Base-by-base conservation (phyloP, 2,113 vertebrate species). In the Ceyx cyanopectus region DNA sequence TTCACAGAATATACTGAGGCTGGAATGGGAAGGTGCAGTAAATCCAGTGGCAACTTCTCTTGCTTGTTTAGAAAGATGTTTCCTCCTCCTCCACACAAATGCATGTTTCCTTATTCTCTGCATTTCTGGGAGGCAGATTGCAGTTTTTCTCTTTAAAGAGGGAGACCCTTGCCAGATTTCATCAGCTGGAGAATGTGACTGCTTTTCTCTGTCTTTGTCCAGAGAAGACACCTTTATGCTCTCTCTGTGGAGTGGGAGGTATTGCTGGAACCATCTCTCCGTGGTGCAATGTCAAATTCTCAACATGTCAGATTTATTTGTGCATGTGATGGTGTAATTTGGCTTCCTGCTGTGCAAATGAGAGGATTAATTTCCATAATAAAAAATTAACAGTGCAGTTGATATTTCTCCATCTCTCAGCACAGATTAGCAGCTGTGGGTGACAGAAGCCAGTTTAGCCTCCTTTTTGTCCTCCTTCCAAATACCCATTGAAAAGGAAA, bases 331-430 rank as follows among this genome's bases (percentile, higher is more conserved):
- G 53, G 82, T 96, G 76, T 81, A 96, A 96, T 90, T 70, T 89
- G 73, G 76, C 21, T 75, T 78, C 72, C 68, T 84, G 72, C 73
- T 77, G 76, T 92, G 76, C 34, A 92, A 94, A 92, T 91, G 77
- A 96, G 84, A 79, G 58, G 90, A 95, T 95, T 86, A 89, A 80
- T 90, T 57, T 96, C 54, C 79, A 84, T 87, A 87, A 80, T 75
- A 69, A 91, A 63, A 96, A 93, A 93, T 96, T 92, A 94, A 37
- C 53, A 85, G 48, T 17, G 18, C 9, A 41, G 56, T 83, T 83
- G 63, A 50, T 81, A 63, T 72, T 75, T 46, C 79, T 79, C 66
- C 60, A 16, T 80, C 56, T 89, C 56, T 77, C 57, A 65, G 79
- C 57, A 63, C 34, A 72, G 78, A 88, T 85, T 43, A 45, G 40